These are phyloP conservation scores for Pseudorectes ferrugineus DNA, from an alignment of 2,113 vertebrate genomes.

Conservation along the genomic window DNA sequence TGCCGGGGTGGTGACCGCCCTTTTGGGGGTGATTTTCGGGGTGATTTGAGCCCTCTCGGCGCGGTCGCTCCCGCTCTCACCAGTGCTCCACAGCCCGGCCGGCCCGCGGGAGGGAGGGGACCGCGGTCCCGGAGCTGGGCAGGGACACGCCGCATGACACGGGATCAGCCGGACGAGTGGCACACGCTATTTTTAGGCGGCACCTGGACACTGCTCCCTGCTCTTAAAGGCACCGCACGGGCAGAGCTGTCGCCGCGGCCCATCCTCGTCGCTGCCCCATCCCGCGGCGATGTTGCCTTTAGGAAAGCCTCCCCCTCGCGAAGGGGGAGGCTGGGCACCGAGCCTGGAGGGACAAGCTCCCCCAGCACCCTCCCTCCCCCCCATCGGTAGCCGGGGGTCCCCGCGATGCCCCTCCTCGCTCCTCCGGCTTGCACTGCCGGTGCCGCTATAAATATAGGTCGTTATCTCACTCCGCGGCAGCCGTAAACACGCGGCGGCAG, in stretches of 20 bases:
- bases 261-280: neutral
- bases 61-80: neutral
- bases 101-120: neutral
- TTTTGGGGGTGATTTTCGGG: neutral
- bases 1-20: neutral
- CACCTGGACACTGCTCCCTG: neutral
- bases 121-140: neutral
- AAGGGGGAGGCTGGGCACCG: too few species aligned
- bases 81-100: neutral
- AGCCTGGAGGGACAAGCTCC: too few species aligned
- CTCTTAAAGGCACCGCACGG: slow-evolving; percentile 10
- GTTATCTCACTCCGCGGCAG: neutral
- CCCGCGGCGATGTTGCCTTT: neutral
- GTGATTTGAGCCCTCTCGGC: neutral
- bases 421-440: neutral
- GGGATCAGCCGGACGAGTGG: neutral
- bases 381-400: neutral
- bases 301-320: too few species aligned
- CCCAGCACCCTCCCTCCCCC: neutral
- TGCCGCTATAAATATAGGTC: neutral
- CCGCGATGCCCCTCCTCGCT: neutral
- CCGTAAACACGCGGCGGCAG: neutral
- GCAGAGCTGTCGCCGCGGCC: neutral
- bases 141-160: neutral
- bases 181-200: slow-evolving; percentile 69